Percentiles rank a stretch among this genome's conserved stretches.
Conservation (phyloP, 2,888 invertebrate genomes). For the Calameuta pallipes region DNA sequence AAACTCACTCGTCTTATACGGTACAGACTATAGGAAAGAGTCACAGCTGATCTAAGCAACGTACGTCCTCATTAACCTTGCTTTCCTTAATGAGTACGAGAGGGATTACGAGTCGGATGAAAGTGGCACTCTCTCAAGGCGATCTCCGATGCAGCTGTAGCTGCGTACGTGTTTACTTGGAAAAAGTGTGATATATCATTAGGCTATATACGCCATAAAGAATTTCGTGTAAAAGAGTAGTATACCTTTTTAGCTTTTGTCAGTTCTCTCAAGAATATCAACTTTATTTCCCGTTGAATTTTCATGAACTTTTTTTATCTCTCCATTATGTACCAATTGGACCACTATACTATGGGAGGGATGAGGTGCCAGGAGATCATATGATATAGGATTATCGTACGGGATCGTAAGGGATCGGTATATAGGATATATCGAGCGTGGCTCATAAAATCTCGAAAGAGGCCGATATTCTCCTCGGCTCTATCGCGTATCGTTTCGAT, state of each 20-base stretch:
- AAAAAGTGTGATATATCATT: slow-evolving; percentile 35
- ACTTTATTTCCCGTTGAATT: not conserved
- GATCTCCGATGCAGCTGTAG: slow-evolving; percentile 21
- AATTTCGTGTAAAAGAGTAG: slow-evolving; percentile 8
- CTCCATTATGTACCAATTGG: not conserved
- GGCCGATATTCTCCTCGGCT: slow-evolving; percentile 22
- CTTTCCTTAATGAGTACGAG: slow-evolving; percentile 59
- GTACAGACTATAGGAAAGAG: not conserved
- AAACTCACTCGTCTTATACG: not conserved
- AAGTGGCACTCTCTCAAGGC: slow-evolving; percentile 49
- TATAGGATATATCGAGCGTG: not conserved
- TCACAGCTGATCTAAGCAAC: not conserved
- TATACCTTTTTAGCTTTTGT: not conserved
- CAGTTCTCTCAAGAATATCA: not conserved
- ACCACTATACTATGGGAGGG: not conserved
- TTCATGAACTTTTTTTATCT: not conserved
- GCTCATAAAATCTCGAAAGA: slow-evolving; percentile 23
- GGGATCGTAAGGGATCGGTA: not conserved
- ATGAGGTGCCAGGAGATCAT: not conserved
- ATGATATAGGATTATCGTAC: not conserved
- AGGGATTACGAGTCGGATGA: slow-evolving; percentile 60
- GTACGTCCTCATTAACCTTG: slow-evolving; percentile 52
- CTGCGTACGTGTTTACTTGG: slow-evolving; percentile 59
- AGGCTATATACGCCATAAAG: slow-evolving; percentile 16
- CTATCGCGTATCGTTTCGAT: slow-evolving; percentile 9